Conservation (phyloP, 2,113 vertebrate species). For the Brachyhypopomus gauderio region DNA sequence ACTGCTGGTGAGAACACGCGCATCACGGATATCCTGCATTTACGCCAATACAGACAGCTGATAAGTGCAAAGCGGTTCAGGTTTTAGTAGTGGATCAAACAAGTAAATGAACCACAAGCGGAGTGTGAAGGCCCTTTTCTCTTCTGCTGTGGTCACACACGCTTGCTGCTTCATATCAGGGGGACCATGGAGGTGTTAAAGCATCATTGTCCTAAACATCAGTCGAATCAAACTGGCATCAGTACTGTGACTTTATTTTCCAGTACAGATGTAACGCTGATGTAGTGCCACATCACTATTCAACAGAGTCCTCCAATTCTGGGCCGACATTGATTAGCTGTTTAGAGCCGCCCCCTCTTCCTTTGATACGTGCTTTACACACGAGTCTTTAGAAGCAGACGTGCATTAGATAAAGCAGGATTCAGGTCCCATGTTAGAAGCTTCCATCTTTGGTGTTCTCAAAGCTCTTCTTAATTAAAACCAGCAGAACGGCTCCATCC, state of each 20-base stretch:
- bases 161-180: too few species aligned
- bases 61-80: too few species aligned
- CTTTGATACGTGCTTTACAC: constrained; percentile 29
- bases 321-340: background rate
- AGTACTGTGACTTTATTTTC: background rate
- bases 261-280: background rate
- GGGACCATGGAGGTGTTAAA: too few species aligned
- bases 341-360: background rate
- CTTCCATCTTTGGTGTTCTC: constrained; percentile 33
- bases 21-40: too few species aligned
- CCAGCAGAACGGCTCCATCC: constrained; percentile 38
- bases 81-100: too few species aligned
- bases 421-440: constrained; percentile 26
- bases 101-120: too few species aligned
- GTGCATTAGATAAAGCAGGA: background rate
- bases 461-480: constrained; percentile 56
- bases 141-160: background rate
- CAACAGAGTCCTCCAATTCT: background rate
- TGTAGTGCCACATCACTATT: background rate
- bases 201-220: background rate
- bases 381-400: constrained; percentile 15
- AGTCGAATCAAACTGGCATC: background rate
- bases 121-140: background rate
- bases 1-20: background rate
- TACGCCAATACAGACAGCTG: too few species aligned